Percentiles rank a stretch among this genome's conserved stretches.
These are phyloP conservation scores for Cyprinodon tularosa DNA, from an alignment of 2,113 vertebrate genomes.

Conservation along the genomic window DNA sequence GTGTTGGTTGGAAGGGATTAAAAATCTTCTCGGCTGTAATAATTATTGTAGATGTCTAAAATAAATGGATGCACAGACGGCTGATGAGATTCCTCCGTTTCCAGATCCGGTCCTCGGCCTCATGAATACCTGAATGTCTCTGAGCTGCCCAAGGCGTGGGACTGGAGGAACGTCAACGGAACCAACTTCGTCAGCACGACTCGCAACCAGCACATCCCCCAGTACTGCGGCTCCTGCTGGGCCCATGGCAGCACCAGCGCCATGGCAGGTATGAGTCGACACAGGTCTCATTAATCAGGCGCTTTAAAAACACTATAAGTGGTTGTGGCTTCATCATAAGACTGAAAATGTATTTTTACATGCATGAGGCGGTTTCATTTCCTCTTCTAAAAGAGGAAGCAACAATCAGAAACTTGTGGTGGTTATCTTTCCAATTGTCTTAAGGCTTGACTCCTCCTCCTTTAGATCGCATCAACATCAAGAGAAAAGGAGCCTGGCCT, in stretches of 20 bases:
- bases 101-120: constrained; percentile 80
- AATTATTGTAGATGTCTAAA: too few species aligned
- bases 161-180: constrained; percentile 90
- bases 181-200: constrained; percentile 90
- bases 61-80: not conserved
- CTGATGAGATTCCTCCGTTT: not conserved
- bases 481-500: constrained; percentile 91
- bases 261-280: constrained; percentile 83
- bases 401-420: not conserved
- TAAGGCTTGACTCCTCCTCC: not conserved
- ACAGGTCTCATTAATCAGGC: too few species aligned
- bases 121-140: constrained; percentile 83
- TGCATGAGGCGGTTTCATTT: not conserved
- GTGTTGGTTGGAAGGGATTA: not conserved
- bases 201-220: constrained; percentile 97
- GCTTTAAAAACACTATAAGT: not conserved
- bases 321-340: not conserved
- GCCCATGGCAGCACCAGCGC: constrained; percentile 96
- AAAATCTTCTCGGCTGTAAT: not conserved
- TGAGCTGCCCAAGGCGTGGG: constrained; percentile 86
- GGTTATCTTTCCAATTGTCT: not conserved
- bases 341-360: not conserved
- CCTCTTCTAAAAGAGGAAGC: not conserved
- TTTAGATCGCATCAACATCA: constrained; percentile 95
- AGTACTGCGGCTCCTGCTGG: constrained; percentile 99